These are phyloP conservation scores for Drosophila bifasciata DNA, from an alignment of 1,140 invertebrate genomes.

Conservation along the genomic window DNA sequence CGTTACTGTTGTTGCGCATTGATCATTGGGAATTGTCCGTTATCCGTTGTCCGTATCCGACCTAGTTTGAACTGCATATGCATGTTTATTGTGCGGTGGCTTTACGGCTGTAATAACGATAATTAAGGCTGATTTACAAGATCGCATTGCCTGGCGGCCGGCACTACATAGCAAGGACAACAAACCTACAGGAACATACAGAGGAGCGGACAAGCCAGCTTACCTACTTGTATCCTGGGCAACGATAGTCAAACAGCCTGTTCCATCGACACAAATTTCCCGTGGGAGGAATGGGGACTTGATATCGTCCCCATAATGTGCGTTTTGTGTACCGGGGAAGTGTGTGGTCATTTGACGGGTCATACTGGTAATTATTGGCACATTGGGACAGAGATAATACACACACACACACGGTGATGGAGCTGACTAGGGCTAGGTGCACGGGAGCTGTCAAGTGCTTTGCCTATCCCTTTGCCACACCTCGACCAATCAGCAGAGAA, in stretches of 20 bases:
- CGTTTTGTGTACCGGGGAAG: slow-evolving; percentile 27
- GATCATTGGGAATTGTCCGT: no score
- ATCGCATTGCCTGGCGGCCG: slow-evolving; percentile 52
- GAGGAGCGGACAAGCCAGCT: slow-evolving; percentile 10
- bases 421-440: slow-evolving; percentile 6
- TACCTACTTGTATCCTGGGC: slow-evolving; percentile 12
- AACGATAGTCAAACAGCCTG: slow-evolving; percentile 46
- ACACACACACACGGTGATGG: slow-evolving; percentile 20
- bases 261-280: slow-evolving; percentile 47
- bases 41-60: slow-evolving; percentile 24
- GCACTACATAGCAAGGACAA: slow-evolving; percentile 65
- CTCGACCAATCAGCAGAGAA: background rate
- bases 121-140: slow-evolving; percentile 81
- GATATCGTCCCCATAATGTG: slow-evolving; percentile 4
- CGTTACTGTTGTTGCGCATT: no score
- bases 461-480: slow-evolving; percentile 59
- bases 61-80: slow-evolving; percentile 60
- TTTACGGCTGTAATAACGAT: slow-evolving; percentile 77
- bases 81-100: slow-evolving; percentile 80
- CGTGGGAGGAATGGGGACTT: slow-evolving; percentile 3
- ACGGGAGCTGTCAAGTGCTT: slow-evolving; percentile 37
- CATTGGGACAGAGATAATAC: slow-evolving; percentile 44
- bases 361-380: slow-evolving; percentile 79
- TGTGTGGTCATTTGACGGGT: slow-evolving; percentile 69
- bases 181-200: slow-evolving; percentile 31